Conservation (phyloP, 1,140 invertebrate species). For the Caerostris extrusa region DNA sequence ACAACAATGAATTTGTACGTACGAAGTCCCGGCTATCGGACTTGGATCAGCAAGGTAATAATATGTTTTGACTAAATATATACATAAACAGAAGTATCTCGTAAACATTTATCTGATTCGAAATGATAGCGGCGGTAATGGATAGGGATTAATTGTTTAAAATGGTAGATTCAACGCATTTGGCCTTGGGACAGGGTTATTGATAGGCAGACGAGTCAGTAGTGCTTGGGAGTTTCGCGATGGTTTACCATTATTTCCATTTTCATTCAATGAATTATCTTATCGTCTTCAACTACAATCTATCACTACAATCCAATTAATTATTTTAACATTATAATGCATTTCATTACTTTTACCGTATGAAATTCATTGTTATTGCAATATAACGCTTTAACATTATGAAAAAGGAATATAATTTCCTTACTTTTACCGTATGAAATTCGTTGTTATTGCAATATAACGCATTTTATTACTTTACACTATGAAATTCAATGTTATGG, state of each 20-base stretch:
- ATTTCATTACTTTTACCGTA: no score
- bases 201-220: neutral
- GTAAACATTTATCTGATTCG: slow-evolving; percentile 20
- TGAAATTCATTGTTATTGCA: no score
- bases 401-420: no score
- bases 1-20: slow-evolving; percentile 50
- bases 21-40: neutral
- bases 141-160: slow-evolving; percentile 54
- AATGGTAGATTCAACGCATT: slow-evolving; percentile 12
- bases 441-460: no score
- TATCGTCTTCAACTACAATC: no score
- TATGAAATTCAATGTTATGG: no score
- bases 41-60: slow-evolving; percentile 8
- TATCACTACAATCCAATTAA: no score
- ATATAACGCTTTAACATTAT: no score
- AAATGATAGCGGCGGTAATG: slow-evolving; percentile 16
- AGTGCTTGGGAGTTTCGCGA: neutral
- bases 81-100: slow-evolving; percentile 11
- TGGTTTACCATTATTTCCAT: neutral
- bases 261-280: neutral
- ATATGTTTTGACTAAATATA: slow-evolving; percentile 35
- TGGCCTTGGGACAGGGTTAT: slow-evolving; percentile 3
- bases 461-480: no score
- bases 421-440: no score
- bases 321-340: no score